Evolutionary conservation across 2,113 vertebrate genomes (phyloP).

Genomic region (Ammodramus savannarum): DNA sequence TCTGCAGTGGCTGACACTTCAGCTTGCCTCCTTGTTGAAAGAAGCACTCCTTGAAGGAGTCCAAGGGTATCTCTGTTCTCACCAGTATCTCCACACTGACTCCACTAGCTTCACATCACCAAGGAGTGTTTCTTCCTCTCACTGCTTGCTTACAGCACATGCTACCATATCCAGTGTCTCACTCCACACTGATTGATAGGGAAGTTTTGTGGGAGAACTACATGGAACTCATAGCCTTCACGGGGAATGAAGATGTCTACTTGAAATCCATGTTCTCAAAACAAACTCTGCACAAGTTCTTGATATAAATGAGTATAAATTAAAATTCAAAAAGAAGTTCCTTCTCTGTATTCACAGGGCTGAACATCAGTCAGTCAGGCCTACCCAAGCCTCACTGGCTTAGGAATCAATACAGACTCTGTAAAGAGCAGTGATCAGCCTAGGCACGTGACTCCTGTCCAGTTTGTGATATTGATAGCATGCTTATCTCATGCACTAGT

Average conservation of each 20-base stretch:
- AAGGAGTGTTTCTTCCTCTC: background rate
- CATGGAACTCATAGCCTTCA: background rate
- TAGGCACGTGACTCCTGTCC: background rate
- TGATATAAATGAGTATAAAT: background rate
- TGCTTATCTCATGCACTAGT: background rate
- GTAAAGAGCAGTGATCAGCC: background rate
- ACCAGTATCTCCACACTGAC: background rate
- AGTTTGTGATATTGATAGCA: background rate
- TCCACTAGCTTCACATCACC: background rate
- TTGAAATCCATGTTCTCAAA: background rate
- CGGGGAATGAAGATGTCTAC: background rate
- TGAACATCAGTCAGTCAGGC: background rate
- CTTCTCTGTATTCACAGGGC: background rate
- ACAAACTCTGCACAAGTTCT: background rate
- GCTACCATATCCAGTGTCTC: background rate
- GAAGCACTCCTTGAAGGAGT: background rate
- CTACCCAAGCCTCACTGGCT: background rate
- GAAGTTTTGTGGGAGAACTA: background rate
- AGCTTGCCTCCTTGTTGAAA: background rate
- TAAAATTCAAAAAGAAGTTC: background rate
- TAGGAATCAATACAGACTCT: background rate
- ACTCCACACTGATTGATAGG: rapidly evolving
- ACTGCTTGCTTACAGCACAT: background rate
- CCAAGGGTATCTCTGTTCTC: background rate
- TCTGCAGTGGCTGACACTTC: background rate